Conservation (phyloP, 35 echinoderm and acorn worm species). For the Patiria miniata region DNA sequence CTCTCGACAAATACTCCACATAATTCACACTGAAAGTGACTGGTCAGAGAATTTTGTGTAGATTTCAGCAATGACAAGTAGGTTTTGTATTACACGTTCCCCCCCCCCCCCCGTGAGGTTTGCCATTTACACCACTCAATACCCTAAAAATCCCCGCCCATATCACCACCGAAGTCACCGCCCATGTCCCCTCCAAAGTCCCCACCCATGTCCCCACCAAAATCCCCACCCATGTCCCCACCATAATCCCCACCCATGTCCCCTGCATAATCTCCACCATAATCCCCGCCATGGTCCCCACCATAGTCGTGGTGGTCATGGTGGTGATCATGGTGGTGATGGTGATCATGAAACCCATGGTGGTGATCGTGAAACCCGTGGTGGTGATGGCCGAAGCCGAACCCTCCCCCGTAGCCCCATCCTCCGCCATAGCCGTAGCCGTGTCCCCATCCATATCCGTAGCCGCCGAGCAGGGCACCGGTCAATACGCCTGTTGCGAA, state of each 20-base stretch:
- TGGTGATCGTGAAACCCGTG: conserved; percentile 21
- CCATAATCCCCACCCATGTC: conserved; percentile 38
- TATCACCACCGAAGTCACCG: no score
- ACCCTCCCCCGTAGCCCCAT: conserved; percentile 32
- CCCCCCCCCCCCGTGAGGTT: no score
- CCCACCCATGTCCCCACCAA: no score
- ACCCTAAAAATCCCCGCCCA: not conserved
- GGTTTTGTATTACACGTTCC: no score
- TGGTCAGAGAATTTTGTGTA: no score
- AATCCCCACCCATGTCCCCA: conserved; percentile 20
- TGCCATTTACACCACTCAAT: not conserved
- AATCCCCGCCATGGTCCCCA: not conserved
- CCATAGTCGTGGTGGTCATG: conserved; percentile 7
- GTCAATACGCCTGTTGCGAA: conserved; percentile 36
- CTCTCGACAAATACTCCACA: no score
- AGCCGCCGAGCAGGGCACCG: conserved; percentile 28
- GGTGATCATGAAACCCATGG: conserved; percentile 16
- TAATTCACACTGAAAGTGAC: no score
- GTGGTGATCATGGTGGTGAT: conserved; percentile 9
- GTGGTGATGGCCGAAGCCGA: conserved; percentile 34
- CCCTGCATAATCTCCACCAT: conserved; percentile 26
- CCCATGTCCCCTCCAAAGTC: no score
- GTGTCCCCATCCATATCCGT: conserved; percentile 11
- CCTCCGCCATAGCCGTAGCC: not conserved
- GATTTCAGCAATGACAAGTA: no score